A percentile compares a stretch with the other conserved stretches of the same genome.
Evolutionary conservation across 1,140 invertebrate genomes (phyloP).

Genomic region (Lordiphosa mommai): DNA sequence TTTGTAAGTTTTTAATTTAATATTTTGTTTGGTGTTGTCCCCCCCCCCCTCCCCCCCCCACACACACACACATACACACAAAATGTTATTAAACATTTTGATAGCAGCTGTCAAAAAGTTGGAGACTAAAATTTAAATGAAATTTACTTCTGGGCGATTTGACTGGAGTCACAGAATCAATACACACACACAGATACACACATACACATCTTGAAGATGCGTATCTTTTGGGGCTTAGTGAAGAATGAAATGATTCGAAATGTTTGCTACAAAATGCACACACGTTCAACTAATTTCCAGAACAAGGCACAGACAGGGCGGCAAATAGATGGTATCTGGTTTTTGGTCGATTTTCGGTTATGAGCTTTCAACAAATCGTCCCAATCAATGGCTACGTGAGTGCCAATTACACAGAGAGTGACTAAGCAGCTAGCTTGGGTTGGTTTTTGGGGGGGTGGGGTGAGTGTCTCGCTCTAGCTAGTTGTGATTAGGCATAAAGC

Average conservation of each 20-base stretch:
- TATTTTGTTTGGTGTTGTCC: too few species aligned
- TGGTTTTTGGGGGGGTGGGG: too few species aligned
- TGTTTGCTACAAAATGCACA: not conserved
- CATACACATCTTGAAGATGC: not conserved
- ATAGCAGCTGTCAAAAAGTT: not conserved
- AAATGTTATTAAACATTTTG: too few species aligned
- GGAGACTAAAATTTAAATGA: not conserved
- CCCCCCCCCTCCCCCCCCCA: too few species aligned
- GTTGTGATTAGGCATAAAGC: constrained; percentile 52
- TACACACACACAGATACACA: constrained; percentile 1
- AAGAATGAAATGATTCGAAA: too few species aligned
- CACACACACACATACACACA: too few species aligned
- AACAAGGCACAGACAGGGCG: not conserved
- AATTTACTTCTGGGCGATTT: too few species aligned
- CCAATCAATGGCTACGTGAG: constrained; percentile 64
- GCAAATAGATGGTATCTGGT: constrained; percentile 42
- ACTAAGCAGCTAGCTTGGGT: constrained; percentile 21
- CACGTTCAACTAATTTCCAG: not conserved
- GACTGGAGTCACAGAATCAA: not conserved
- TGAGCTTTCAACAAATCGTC: constrained; percentile 51
- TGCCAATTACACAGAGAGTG: constrained; percentile 51
- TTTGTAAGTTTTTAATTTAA: too few species aligned
- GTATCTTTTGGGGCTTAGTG: too few species aligned
- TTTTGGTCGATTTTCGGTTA: constrained; percentile 50
- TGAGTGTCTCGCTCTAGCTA: not conserved